A percentile compares a stretch with the other conserved stretches of the same genome.
phyloP scores from a whole-genome alignment of 2,888 invertebrate genomes.

The Sceliomorpha sp. region DNA sequence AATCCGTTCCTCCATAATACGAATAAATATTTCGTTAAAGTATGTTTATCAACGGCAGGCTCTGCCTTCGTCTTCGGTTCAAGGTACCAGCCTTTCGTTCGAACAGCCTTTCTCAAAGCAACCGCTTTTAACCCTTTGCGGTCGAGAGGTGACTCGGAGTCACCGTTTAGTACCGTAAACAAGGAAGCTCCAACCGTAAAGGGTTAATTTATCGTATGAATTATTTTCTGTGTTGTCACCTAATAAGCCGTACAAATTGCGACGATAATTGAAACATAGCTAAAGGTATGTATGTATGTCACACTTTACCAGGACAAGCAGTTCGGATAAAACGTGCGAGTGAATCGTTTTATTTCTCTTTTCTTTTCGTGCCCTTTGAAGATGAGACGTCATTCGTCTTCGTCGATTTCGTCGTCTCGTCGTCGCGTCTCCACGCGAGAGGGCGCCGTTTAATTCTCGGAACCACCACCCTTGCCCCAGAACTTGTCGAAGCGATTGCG shows the following conservation, averaged over 20 bases:
- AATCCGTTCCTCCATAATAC: too few relatives aligned
- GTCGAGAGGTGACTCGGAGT: slow-evolving; percentile 26
- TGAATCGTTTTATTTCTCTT: too few relatives aligned
- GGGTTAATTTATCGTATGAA: slow-evolving; percentile 4
- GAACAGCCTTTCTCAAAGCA: slow-evolving; percentile 35
- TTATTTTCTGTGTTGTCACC: slow-evolving; percentile 43
- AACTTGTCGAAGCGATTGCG: slow-evolving; percentile 92
- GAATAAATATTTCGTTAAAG: too few relatives aligned
- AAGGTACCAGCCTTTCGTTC: slow-evolving; percentile 59
- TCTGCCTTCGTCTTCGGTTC: slow-evolving; percentile 38
- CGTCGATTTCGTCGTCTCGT: slow-evolving; percentile 47
- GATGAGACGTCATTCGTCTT: slow-evolving; percentile 57
- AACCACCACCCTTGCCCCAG: slow-evolving; percentile 85
- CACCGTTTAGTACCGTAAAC: too few relatives aligned
- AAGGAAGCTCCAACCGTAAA: too few relatives aligned
- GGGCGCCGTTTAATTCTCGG: slow-evolving; percentile 75
- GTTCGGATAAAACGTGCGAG: slow-evolving; percentile 59
- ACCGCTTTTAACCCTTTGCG: slow-evolving; percentile 19
- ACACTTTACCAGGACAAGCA: slow-evolving; percentile 56
- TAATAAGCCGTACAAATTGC: slow-evolving; percentile 61
- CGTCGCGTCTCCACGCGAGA: slow-evolving; percentile 45
- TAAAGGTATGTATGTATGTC: slow-evolving; percentile 34
- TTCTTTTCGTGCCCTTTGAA: too few relatives aligned
- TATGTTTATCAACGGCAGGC: too few relatives aligned
- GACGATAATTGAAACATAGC: slow-evolving; percentile 57